Percentiles rank a stretch among this genome's conserved stretches.
These are phyloP conservation scores for Metellina segmentata DNA, from an alignment of 2,888 invertebrate genomes.

Conservation along the genomic window DNA sequence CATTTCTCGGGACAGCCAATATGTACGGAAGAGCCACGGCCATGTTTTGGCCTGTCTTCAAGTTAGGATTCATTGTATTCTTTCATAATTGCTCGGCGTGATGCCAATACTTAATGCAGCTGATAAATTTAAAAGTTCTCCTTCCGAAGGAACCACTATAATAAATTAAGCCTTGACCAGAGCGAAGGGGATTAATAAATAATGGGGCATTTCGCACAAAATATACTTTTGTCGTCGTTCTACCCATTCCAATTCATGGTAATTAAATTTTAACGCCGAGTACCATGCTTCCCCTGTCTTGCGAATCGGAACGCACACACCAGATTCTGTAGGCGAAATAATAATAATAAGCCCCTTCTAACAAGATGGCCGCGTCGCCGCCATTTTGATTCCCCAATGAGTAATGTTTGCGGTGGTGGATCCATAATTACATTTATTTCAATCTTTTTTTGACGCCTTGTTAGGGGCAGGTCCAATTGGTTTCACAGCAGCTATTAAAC, in stretches of 20 bases:
- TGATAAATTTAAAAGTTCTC: constrained; percentile 75
- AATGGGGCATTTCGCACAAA: constrained; percentile 71
- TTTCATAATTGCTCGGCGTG: constrained; percentile 75
- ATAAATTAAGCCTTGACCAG: constrained; percentile 72
- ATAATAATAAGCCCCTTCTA: constrained; percentile 52
- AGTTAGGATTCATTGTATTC: constrained; percentile 72
- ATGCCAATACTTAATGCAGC: constrained; percentile 74
- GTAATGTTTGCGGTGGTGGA: constrained; percentile 75
- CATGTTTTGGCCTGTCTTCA: constrained; percentile 75
- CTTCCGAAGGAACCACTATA: constrained; percentile 67
- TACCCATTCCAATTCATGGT: constrained; percentile 71
- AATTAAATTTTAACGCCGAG: constrained; percentile 74
- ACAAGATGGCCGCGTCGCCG: constrained; percentile 62
- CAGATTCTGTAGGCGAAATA: constrained; percentile 46
- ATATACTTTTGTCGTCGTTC: constrained; percentile 68
- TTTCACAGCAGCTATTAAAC: constrained; percentile 71
- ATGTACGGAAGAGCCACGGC: constrained; percentile 35
- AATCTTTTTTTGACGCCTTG: constrained; percentile 76
- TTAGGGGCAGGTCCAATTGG: constrained; percentile 75
- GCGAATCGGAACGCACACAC: constrained; percentile 39
- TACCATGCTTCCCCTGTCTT: constrained; percentile 46
- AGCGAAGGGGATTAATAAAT: constrained; percentile 66
- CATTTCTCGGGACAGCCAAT: constrained; percentile 50
- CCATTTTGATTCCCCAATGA: constrained; percentile 75
- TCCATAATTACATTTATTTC: constrained; percentile 77